Base-by-base conservation (phyloP, 2,888 invertebrate genomes). In the Mesodorylaimus sp. region DNA sequence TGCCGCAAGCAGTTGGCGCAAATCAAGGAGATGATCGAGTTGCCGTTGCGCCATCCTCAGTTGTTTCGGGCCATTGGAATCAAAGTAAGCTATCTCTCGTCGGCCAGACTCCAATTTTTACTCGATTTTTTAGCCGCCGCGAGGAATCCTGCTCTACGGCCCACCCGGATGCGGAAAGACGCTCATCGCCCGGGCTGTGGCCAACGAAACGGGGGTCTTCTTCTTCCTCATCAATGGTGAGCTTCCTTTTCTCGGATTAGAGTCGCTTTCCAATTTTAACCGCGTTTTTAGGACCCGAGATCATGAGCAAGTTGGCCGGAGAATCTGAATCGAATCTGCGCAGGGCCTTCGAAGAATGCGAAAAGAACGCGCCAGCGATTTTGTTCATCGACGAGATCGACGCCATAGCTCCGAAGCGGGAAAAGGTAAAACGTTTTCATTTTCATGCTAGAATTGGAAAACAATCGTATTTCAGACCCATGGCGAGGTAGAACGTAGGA, bases 1-100 rank as follows among this genome's bases (percentile, higher is more conserved):
- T 93, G 93, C 63, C 80, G 95, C 58, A 97, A 97, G 72, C 97
- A 97, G 70, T 73, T 97, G 58, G 97, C 97, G 0, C 93, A 95
- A 74, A 97, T 97, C 67, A 99, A 99, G 72, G 97, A 99, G 75
- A 99, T 99, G 97, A 97, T 97, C 50, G 97, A 97, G 70, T 72
- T 97, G 59, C 97, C 97, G 0, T 73, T 97, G 54, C 79, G 95
- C 52, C 97, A 99, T 74, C 97, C 97, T 13, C 91, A 91, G 57
- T 77, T 99, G 21, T 99, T 99, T 74, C 95, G 95, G 75, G 93
- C 95, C 5, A 97, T 97, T 66, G 97, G 95, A 54, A 95, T 97
- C 1, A 97, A 73, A 65, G 68, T 69, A 51, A n/a, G n/a, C n/a
- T n/a, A n/a, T n/a, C n/a, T n/a, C n/a, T n/a, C n/a, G n/a, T n/a